Evolutionary conservation across 2,797 vertebrate genomes (phyloP).

Genomic region (Amazona finschi): DNA sequence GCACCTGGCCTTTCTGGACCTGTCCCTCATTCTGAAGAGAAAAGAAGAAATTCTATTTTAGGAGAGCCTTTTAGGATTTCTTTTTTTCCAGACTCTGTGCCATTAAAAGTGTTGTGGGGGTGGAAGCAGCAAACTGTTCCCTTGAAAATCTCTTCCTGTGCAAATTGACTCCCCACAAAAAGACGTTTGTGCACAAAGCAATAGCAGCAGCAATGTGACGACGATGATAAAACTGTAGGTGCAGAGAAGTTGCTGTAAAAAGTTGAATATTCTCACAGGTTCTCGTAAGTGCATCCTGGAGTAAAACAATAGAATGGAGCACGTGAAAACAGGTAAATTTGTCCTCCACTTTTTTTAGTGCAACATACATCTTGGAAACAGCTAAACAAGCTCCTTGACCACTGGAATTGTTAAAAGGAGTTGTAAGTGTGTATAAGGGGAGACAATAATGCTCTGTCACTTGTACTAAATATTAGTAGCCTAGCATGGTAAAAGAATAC

Average conservation of each 20-base stretch:
- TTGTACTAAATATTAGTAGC: neutral
- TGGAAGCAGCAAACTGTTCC: neutral
- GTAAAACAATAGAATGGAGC: neutral
- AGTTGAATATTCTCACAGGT: neutral
- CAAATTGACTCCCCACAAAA: neutral
- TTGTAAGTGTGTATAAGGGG: neutral
- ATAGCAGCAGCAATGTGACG: neutral
- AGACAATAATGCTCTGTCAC: neutral
- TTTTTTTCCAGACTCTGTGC: neutral
- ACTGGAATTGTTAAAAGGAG: neutral
- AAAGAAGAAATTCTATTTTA: neutral
- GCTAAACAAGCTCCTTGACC: neutral
- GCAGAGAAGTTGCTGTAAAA: neutral
- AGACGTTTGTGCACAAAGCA: neutral
- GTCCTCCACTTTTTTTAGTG: neutral
- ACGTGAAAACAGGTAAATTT: neutral
- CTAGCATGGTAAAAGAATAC: neutral
- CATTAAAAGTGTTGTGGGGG: neutral
- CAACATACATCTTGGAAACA: neutral
- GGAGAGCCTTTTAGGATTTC: neutral
- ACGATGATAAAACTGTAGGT: neutral
- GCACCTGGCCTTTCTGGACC: neutral
- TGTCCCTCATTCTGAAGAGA: neutral
- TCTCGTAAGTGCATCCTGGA: neutral
- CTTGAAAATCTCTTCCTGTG: conserved; percentile 28